A percentile compares a stretch with the other conserved stretches of the same genome.
Conservation (phyloP, 2,797 vertebrate species). For the Gobio occitaniae region DNA sequence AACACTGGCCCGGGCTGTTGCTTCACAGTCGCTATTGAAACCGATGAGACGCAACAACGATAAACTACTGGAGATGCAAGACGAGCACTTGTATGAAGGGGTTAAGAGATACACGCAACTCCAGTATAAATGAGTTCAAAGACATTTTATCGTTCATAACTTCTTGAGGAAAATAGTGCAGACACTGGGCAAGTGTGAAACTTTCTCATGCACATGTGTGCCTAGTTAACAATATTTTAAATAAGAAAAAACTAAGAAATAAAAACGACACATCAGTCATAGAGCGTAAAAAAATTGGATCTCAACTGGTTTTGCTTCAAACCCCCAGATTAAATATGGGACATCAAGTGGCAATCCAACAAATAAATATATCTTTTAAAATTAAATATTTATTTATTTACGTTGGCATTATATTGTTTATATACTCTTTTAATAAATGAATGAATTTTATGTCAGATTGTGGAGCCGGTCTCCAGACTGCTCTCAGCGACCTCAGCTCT, state of each 20-base stretch:
- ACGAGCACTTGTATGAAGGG: neutral
- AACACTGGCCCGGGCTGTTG: no score
- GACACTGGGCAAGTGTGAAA: neutral
- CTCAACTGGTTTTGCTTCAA: neutral
- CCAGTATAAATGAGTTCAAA: neutral
- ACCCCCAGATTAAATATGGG: neutral
- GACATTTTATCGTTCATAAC: neutral
- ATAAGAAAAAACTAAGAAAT: neutral
- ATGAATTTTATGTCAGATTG: neutral
- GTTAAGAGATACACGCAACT: neutral
- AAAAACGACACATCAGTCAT: neutral
- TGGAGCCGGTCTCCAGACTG: conserved; percentile 51
- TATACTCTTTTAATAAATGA: neutral
- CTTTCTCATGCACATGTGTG: neutral
- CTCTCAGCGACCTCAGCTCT: conserved; percentile 67
- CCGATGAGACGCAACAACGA: no score
- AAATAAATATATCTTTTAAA: neutral
- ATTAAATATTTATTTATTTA: neutral
- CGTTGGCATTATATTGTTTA: neutral
- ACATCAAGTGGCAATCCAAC: neutral
- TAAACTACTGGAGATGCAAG: neutral
- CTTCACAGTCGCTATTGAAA: no score
- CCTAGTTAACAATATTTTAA: neutral
- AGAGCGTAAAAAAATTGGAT: neutral
- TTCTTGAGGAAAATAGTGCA: neutral